These are phyloP conservation scores for Melanostoma scalare DNA, from an alignment of 2,888 invertebrate genomes.

Conservation along the genomic window DNA sequence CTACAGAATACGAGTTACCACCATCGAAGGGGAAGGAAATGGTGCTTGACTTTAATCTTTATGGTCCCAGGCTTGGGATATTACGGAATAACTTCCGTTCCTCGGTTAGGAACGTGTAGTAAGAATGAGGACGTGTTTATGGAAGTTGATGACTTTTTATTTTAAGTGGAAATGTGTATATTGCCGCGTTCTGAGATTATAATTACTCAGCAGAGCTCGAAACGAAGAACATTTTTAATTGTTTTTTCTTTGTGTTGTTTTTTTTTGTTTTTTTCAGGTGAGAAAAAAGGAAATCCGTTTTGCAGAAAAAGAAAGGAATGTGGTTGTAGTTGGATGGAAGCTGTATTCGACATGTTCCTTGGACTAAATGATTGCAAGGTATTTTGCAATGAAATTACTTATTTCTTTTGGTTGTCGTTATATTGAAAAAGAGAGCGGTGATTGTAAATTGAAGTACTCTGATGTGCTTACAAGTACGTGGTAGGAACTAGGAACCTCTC, in stretches of 20 bases:
- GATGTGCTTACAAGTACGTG: no score
- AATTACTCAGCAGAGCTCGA: constrained; percentile 40
- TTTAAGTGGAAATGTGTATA: constrained; percentile 61
- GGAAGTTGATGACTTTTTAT: constrained; percentile 56
- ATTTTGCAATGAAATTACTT: no score
- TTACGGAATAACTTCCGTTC: constrained; percentile 53
- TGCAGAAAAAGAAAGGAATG: no score
- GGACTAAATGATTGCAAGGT: no score
- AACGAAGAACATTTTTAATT: constrained; percentile 61
- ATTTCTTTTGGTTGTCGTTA: no score
- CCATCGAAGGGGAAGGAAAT: background rate
- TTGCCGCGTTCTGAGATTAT: constrained; percentile 60
- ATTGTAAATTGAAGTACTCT: no score
- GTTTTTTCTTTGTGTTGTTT: constrained; percentile 25
- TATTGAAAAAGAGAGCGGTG: no score
- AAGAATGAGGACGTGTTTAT: constrained; percentile 38
- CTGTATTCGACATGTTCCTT: no score
- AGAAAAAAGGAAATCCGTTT: constrained; percentile 39
- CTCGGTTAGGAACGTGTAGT: constrained; percentile 55
- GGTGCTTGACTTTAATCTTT: constrained; percentile 61
- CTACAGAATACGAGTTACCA: background rate
- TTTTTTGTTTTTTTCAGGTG: constrained; percentile 14
- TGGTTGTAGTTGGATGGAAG: no score
- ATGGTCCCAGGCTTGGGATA: constrained; percentile 19
- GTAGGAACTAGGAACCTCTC: no score